Base-by-base conservation (phyloP, 1,140 invertebrate species). In the Pemphigus obesinymphae region DNA sequence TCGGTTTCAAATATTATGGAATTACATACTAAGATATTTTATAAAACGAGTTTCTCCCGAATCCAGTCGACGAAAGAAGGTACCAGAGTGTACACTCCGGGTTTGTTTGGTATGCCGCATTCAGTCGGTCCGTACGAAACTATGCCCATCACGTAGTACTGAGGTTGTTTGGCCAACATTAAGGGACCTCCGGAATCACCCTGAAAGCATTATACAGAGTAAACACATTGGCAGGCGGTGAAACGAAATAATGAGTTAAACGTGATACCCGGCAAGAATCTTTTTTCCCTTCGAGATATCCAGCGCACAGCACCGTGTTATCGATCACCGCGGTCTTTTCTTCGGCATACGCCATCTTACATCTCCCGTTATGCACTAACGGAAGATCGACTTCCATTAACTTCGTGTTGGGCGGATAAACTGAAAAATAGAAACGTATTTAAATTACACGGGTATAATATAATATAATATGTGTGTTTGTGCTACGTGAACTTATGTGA, bases 71-170 rank as follows among this genome's bases (percentile, higher is more conserved):
- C 84, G 87, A 87, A 93, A 83, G 87, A 85, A 78, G 92, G 89
- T 50, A 95, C 91, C 85, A 91, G 89, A 20, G 93, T 90, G 88
- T 96, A 95, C 78, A 96, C 91, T n/a, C 94, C 91, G 17, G 95
- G 91, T 85, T 90, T 91, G 83, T 91, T 91, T 66, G 90, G 86
- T 86, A 91, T 89, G 75, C 93, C 94, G 86, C 94, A 95, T 85
- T 89, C 88, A 85, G 88, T 87, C 58, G 88, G 90, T 0, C 93
- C 93, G 83, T 91, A 94, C 20, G 92, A 94, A 0, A 94, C 92
- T 0, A 95, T 88, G 1, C 93, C 93, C 78, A 93, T 90, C 53
- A 90, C 86, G 83, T 91, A 91, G 29, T n/a, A 82, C 6, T 29
- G 34, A n/a, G 48, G 34, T 82, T 15, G 34, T 0, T 82, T 45